These are phyloP conservation scores for Hylyphantes graminicola DNA, from an alignment of 1,140 invertebrate genomes.

Conservation along the genomic window DNA sequence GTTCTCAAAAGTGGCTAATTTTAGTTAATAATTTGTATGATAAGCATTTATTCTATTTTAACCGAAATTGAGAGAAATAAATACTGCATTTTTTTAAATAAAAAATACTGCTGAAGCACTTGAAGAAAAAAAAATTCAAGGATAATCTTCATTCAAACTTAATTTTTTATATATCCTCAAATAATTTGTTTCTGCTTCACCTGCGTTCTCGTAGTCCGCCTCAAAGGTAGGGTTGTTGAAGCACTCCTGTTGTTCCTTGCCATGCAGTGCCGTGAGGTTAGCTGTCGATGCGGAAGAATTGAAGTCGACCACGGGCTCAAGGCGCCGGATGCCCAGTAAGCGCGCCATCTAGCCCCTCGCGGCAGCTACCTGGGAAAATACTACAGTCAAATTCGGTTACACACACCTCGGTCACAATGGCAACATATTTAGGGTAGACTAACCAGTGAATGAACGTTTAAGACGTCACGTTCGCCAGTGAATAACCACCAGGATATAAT, in stretches of 20 bases:
- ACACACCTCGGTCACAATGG: too few species aligned
- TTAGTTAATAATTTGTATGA: neutral
- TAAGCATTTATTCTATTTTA: neutral
- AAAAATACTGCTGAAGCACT: neutral
- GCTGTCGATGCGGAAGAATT: slow-evolving; percentile 13
- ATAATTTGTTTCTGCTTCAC: neutral
- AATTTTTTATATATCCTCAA: slow-evolving; percentile 1
- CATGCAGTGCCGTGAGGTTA: slow-evolving; percentile 15
- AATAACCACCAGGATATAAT: too few species aligned
- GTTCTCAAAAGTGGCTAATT: neutral
- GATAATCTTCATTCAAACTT: neutral
- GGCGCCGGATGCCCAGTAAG: slow-evolving; percentile 42
- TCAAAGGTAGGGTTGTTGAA: slow-evolving; percentile 35
- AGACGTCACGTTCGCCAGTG: too few species aligned
- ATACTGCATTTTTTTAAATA: too few species aligned
- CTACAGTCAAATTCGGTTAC: too few species aligned
- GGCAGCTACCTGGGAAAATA: neutral
- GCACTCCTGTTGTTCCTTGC: slow-evolving; percentile 2
- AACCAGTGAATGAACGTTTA: too few species aligned
- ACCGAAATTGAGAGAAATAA: neutral
- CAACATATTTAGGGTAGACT: too few species aligned
- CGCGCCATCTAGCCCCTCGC: slow-evolving; percentile 31
- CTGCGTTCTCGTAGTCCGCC: slow-evolving; percentile 29
- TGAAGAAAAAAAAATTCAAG: neutral
- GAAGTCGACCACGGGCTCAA: slow-evolving; percentile 33